phyloP scores from a whole-genome alignment of 2,888 invertebrate genomes.

The Hoplodrina blanda region DNA sequence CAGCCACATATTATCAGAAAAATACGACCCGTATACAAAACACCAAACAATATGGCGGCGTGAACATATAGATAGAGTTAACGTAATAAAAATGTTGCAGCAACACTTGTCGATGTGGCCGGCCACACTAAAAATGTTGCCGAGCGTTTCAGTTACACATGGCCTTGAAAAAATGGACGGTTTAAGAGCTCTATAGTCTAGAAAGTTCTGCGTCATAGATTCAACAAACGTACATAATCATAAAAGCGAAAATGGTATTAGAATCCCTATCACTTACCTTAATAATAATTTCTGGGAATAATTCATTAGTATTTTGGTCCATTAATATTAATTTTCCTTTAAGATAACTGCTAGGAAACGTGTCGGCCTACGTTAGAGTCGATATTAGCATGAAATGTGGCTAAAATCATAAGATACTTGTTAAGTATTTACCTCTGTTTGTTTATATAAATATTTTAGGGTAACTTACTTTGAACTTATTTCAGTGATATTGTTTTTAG shows the following conservation, averaged over 20 bases:
- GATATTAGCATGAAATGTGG: not conserved
- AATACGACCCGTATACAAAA: too few relatives aligned
- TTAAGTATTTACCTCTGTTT: not conserved
- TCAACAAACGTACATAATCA: constrained; percentile 10
- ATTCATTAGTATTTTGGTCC: constrained; percentile 27
- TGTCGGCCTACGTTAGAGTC: constrained; percentile 10
- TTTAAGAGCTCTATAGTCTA: too few relatives aligned
- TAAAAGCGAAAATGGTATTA: constrained; percentile 19
- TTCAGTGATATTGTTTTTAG: not conserved
- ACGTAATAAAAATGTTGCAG: too few relatives aligned
- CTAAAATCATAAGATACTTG: constrained; percentile 5
- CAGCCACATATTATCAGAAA: too few relatives aligned
- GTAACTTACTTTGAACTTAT: constrained; percentile 4
- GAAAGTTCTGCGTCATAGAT: too few relatives aligned
- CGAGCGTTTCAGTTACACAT: too few relatives aligned
- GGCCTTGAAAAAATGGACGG: too few relatives aligned
- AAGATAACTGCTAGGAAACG: constrained; percentile 19
- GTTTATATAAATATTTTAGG: not conserved
- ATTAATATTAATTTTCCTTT: constrained; percentile 34
- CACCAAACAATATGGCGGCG: too few relatives aligned
- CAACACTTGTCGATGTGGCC: too few relatives aligned
- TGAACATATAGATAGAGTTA: too few relatives aligned
- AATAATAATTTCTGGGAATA: constrained; percentile 33
- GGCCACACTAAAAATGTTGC: too few relatives aligned
- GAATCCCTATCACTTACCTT: constrained; percentile 6